phyloP scores from a whole-genome alignment of 1,140 invertebrate genomes.

The Papilio polytes region DNA sequence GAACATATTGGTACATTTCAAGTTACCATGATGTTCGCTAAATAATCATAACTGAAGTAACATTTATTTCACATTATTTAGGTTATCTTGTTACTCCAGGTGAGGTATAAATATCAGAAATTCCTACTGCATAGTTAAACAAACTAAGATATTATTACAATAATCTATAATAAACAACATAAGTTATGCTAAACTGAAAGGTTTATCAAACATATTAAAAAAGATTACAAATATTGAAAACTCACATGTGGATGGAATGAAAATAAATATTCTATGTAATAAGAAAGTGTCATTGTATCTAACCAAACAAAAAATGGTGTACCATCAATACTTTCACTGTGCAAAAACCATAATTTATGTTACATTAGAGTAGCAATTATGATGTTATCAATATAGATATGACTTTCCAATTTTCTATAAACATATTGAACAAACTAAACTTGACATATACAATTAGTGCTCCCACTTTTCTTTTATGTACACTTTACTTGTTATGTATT shows the following conservation, averaged over 20 bases:
- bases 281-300: neutral
- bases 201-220: neutral
- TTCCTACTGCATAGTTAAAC: neutral
- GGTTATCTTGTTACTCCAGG: neutral
- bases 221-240: slow-evolving; percentile 5
- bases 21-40: neutral
- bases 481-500: neutral
- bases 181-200: neutral
- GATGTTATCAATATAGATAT: neutral
- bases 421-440: neutral
- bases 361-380: neutral
- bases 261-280: neutral
- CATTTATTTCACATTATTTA: neutral
- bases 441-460: neutral
- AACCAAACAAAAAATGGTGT: neutral
- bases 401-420: slow-evolving; percentile 18
- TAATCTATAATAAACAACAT: neutral
- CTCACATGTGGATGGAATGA: neutral
- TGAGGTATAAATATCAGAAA: neutral
- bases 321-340: neutral
- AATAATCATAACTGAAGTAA: neutral
- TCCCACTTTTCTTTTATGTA: neutral
- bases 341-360: neutral
- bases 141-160: neutral
- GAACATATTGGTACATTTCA: neutral